Conservation (phyloP, 2,888 invertebrate species). For the Holacanthella duospinosa region DNA sequence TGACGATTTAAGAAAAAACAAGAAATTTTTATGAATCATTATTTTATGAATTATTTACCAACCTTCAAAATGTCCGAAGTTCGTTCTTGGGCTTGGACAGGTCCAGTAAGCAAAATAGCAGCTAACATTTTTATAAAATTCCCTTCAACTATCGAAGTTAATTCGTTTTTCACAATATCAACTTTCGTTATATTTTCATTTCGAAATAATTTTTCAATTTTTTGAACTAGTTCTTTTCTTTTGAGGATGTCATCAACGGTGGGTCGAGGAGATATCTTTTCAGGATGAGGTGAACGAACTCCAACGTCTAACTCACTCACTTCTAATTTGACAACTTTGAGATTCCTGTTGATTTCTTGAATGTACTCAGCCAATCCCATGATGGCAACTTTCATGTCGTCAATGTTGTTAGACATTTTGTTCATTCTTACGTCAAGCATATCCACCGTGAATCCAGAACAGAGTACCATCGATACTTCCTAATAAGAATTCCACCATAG, state of each 20-base stretch:
- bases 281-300: background rate
- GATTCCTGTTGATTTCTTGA: constrained; percentile 22
- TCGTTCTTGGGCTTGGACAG: constrained; percentile 26
- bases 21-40: background rate
- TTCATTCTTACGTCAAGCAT: constrained; percentile 18
- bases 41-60: too few relatives aligned
- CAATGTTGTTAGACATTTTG: constrained; percentile 25
- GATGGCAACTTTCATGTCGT: constrained; percentile 23
- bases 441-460: constrained; percentile 21
- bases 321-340: constrained; percentile 14
- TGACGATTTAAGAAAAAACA: background rate
- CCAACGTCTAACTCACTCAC: background rate
- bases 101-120: constrained; percentile 32
- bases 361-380: constrained; percentile 34
- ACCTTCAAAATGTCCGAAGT: constrained; percentile 31
- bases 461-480: background rate
- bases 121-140: constrained; percentile 34
- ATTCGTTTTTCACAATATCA: constrained; percentile 28
- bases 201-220: constrained; percentile 29
- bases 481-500: background rate
- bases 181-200: constrained; percentile 25
- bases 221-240: constrained; percentile 25
- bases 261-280: background rate
- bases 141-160: constrained; percentile 25
- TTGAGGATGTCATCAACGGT: constrained; percentile 7